Evolutionary conservation across 2,888 invertebrate genomes (phyloP).

Genomic region (Ophion costatus): DNA sequence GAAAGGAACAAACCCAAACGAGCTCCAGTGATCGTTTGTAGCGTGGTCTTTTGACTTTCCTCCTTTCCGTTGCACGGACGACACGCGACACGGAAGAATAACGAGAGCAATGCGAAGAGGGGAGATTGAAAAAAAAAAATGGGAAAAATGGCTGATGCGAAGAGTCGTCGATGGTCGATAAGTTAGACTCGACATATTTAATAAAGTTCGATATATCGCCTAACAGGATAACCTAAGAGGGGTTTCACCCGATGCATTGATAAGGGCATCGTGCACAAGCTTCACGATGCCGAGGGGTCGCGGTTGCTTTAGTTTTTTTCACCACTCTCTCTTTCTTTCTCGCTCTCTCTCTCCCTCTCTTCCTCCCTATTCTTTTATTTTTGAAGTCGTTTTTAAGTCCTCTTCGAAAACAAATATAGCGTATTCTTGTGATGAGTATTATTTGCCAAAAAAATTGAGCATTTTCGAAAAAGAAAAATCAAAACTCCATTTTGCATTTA

Average conservation of each 20-base stretch:
- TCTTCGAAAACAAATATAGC: too few relatives aligned
- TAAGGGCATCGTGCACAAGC: conserved; percentile 74
- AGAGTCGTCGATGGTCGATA: conserved; percentile 24
- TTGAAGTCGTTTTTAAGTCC: too few relatives aligned
- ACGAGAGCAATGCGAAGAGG: neutral
- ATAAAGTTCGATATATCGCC: conserved; percentile 79
- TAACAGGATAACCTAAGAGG: conserved; percentile 80
- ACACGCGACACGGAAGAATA: too few relatives aligned
- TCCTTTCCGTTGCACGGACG: too few relatives aligned
- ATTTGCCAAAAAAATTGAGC: too few relatives aligned
- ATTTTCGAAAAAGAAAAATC: too few relatives aligned
- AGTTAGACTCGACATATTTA: conserved; percentile 75
- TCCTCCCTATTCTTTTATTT: neutral
- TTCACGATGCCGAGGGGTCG: conserved; percentile 63
- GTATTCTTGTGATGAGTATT: too few relatives aligned
- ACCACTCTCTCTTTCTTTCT: conserved; percentile 40
- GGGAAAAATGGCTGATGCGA: neutral
- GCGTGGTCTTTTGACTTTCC: too few relatives aligned
- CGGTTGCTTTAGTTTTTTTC: conserved; percentile 65
- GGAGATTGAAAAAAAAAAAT: neutral
- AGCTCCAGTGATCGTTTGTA: too few relatives aligned
- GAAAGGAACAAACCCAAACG: too few relatives aligned
- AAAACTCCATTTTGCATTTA: too few relatives aligned
- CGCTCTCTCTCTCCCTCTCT: conserved; percentile 12
- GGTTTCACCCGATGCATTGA: conserved; percentile 81